phyloP scores from a whole-genome alignment of 2,797 vertebrate genomes.

The Melanotaenia maccullochi region DNA sequence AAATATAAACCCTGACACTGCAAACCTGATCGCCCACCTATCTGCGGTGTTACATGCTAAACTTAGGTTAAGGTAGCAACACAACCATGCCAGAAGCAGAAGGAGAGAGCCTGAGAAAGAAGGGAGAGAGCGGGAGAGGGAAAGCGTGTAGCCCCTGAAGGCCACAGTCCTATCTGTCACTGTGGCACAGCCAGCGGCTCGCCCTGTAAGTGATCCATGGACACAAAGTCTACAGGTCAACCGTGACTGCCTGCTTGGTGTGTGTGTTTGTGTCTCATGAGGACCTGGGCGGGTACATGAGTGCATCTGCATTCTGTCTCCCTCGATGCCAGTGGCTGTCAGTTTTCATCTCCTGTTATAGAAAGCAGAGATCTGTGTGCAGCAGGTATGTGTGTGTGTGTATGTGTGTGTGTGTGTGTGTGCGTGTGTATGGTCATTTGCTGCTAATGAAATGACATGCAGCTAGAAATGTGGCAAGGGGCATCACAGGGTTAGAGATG shows the following conservation, averaged over 20 bases:
- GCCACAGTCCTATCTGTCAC: slow-evolving; percentile 65
- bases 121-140: slow-evolving; percentile 11
- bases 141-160: slow-evolving; percentile 55
- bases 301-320: slow-evolving; percentile 64
- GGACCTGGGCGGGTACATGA: slow-evolving; percentile 25
- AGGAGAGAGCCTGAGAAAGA: slow-evolving; percentile 26
- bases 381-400: slow-evolving; percentile 7
- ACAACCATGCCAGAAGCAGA: slow-evolving; percentile 44
- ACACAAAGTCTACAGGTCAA: slow-evolving; percentile 66
- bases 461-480: slow-evolving; percentile 56
- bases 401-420: neutral
- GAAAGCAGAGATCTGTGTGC: neutral
- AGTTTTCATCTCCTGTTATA: slow-evolving; percentile 37
- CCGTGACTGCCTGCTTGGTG: slow-evolving; percentile 56
- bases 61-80: slow-evolving; percentile 41
- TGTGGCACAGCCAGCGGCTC: slow-evolving; percentile 49
- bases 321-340: slow-evolving; percentile 50
- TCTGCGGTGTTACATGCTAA: slow-evolving; percentile 33
- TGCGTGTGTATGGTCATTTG: slow-evolving; percentile 24
- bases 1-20: slow-evolving; percentile 1
- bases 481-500: slow-evolving; percentile 59
- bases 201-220: slow-evolving; percentile 70
- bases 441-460: slow-evolving; percentile 65
- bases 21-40: slow-evolving; percentile 9
- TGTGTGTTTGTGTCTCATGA: slow-evolving; percentile 18